Evolutionary conservation across 1,140 invertebrate genomes (phyloP).

Genomic region (Maconellicoccus hirsutus): DNA sequence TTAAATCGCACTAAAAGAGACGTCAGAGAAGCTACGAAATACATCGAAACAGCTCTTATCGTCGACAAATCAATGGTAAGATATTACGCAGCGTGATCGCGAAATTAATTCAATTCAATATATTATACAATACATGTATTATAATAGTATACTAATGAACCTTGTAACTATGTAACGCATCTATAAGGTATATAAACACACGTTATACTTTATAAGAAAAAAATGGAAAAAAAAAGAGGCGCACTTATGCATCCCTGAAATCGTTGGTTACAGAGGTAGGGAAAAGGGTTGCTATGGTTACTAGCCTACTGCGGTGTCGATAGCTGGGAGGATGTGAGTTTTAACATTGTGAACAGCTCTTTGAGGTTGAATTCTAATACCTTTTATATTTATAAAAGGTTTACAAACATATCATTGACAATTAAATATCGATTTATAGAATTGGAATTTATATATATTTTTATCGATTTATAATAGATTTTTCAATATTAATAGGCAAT

Average conservation of each 20-base stretch:
- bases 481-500: no score
- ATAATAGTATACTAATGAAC: neutral
- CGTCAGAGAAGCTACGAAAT: slow-evolving; percentile 77
- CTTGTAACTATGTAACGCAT: neutral
- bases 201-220: neutral
- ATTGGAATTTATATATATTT: neutral
- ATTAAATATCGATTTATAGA: neutral
- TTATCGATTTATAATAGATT: no score
- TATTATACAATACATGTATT: no score
- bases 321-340: slow-evolving; percentile 6
- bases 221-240: neutral
- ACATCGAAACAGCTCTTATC: slow-evolving; percentile 81
- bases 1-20: slow-evolving; percentile 35
- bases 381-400: neutral
- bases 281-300: slow-evolving; percentile 4
- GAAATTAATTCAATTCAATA: neutral
- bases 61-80: slow-evolving; percentile 82
- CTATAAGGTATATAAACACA: neutral
- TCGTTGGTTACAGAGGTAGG: slow-evolving; percentile 6
- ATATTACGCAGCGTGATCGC: slow-evolving; percentile 20
- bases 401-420: neutral
- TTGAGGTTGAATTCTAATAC: slow-evolving; percentile 15
- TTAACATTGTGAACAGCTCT: slow-evolving; percentile 18
- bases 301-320: slow-evolving; percentile 1
- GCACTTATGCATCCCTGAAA: slow-evolving; percentile 1